Percentiles rank a stretch among this genome's conserved stretches.
Evolutionary conservation across 2,797 vertebrate species (phyloP).

Genomic region (Ctenochaetus hawaiiensis): DNA sequence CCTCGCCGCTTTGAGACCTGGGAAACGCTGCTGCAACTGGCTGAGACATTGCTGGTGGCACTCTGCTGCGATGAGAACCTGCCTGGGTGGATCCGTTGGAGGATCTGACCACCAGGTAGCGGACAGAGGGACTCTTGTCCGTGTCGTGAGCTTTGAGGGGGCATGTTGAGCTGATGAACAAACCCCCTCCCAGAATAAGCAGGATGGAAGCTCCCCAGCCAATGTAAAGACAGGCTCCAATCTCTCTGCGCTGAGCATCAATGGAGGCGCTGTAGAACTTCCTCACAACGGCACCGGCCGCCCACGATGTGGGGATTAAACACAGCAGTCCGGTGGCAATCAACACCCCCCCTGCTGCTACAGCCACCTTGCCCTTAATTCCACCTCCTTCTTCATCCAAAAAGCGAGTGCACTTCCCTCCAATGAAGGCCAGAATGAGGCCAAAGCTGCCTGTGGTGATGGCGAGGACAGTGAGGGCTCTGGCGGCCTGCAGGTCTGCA

Average conservation of each 20-base stretch:
- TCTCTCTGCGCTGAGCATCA: constrained; percentile 89
- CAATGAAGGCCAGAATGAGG: constrained; percentile 85
- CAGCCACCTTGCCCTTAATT: constrained; percentile 78
- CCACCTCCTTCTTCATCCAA: constrained; percentile 67
- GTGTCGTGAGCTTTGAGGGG: constrained; percentile 55
- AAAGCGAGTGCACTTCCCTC: constrained; percentile 89
- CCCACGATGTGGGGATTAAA: constrained; percentile 86
- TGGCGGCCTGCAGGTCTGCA: constrained; percentile 81
- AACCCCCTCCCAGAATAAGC: constrained; percentile 89
- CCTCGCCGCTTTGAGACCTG: constrained; percentile 54
- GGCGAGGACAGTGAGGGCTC: constrained; percentile 80
- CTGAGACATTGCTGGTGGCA: constrained; percentile 35
- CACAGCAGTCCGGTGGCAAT: constrained; percentile 82
- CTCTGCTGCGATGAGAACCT: constrained; percentile 42
- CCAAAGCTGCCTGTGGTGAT: constrained; percentile 73
- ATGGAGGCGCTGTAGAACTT: constrained; percentile 86
- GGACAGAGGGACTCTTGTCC: constrained; percentile 73
- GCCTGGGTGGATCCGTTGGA: constrained; percentile 64
- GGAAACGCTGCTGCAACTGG: constrained; percentile 27
- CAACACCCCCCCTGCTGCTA: constrained; percentile 80
- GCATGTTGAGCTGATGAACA: constrained; percentile 86
- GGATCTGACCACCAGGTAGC: constrained; percentile 79
- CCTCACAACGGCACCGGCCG: constrained; percentile 77
- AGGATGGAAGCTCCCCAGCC: constrained; percentile 91
- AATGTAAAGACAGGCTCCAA: constrained; percentile 92